These are phyloP conservation scores for Suncus etruscus DNA, from an alignment of 2,113 vertebrate species.

Conservation along the genomic window DNA sequence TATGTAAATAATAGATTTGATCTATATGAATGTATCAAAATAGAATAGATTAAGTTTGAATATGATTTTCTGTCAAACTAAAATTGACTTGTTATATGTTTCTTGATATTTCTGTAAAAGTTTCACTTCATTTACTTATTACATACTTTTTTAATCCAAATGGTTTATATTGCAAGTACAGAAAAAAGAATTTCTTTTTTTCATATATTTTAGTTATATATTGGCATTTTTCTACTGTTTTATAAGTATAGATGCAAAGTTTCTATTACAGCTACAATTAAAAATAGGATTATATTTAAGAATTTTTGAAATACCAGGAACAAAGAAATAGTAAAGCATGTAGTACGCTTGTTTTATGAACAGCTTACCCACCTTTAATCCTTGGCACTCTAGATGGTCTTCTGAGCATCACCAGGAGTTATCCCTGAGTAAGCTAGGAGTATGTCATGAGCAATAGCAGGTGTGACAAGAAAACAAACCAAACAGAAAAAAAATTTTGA, in stretches of 20 bases:
- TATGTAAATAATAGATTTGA: not conserved
- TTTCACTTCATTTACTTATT: conserved; percentile 31
- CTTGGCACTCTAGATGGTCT: too few species aligned
- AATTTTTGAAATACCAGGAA: not conserved
- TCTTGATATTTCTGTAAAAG: not conserved
- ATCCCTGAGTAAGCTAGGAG: too few species aligned
- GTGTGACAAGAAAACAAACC: too few species aligned
- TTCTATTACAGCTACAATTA: not conserved
- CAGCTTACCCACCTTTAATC: too few species aligned
- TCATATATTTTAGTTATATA: conserved; percentile 35
- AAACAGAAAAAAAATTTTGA: too few species aligned
- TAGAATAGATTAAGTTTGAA: too few species aligned
- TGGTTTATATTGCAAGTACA: not conserved
- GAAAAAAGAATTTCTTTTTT: conserved; percentile 49
- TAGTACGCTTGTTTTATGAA: too few species aligned
- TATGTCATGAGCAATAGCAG: too few species aligned
- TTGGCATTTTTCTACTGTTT: not conserved
- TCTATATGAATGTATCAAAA: too few species aligned
- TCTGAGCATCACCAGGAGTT: too few species aligned
- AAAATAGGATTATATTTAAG: not conserved
- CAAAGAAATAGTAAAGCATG: too few species aligned
- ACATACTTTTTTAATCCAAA: conserved; percentile 22
- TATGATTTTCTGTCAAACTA: not conserved
- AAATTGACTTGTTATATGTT: not conserved
- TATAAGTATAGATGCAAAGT: not conserved